These are phyloP conservation scores for Ennomos fuscantarius DNA, from an alignment of 2,888 invertebrate species.

Conservation along the genomic window DNA sequence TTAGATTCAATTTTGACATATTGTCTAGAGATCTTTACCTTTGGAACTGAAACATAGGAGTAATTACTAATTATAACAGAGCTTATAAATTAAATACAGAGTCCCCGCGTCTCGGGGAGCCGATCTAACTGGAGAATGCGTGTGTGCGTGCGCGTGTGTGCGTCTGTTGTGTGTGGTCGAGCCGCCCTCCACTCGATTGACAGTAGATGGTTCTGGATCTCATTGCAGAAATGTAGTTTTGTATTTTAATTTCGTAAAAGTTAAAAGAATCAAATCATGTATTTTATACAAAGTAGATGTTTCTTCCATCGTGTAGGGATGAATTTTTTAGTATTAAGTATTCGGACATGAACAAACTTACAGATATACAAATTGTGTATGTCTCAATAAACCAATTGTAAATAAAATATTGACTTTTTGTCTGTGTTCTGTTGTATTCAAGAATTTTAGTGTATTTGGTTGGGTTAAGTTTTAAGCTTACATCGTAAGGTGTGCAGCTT, in stretches of 20 bases:
- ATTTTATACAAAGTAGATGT: constrained; percentile 79
- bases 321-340: constrained; percentile 74
- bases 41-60: constrained; percentile 69
- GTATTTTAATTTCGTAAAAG: constrained; percentile 70
- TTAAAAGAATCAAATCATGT: constrained; percentile 79
- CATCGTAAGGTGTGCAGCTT: too few species aligned
- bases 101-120: constrained; percentile 51
- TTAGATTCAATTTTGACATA: constrained; percentile 74
- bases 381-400: constrained; percentile 81
- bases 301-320: constrained; percentile 79
- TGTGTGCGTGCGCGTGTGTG: constrained; percentile 43
- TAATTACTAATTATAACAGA: constrained; percentile 65
- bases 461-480: too few species aligned
- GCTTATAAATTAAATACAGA: constrained; percentile 61
- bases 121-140: constrained; percentile 41
- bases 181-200: constrained; percentile 57
- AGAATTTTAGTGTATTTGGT: background rate
- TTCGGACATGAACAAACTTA: constrained; percentile 81
- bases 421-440: constrained; percentile 49
- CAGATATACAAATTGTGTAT: constrained; percentile 79
- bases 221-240: constrained; percentile 78
- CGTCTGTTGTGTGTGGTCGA: constrained; percentile 35
- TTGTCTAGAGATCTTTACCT: constrained; percentile 64
- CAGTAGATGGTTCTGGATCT: constrained; percentile 75
- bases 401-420: constrained; percentile 80